Evolutionary conservation across 2,888 invertebrate species (phyloP).

Genomic region (Drosophila merina): DNA sequence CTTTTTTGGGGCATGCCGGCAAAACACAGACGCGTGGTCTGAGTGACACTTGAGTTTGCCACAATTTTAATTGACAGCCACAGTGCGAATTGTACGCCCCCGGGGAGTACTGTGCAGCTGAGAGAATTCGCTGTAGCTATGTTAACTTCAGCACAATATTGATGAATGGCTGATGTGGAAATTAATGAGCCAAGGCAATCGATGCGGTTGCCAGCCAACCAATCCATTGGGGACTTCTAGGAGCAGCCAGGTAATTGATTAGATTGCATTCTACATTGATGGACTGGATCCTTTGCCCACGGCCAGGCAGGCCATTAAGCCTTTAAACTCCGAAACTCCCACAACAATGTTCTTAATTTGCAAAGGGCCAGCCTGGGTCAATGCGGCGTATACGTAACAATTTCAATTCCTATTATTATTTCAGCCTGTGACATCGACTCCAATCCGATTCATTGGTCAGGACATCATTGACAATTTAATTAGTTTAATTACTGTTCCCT

Average conservation of each 20-base stretch:
- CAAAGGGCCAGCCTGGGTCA: conserved; percentile 6
- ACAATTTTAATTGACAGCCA: conserved; percentile 73
- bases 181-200: conserved; percentile 58
- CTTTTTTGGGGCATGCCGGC: conserved; percentile 22
- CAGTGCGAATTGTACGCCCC: conserved; percentile 40
- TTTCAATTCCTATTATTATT: conserved; percentile 20
- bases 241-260: conserved; percentile 44
- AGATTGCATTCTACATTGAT: conserved; percentile 28
- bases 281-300: background rate
- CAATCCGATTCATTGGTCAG: conserved; percentile 13
- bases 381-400: conserved; percentile 30
- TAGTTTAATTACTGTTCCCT: conserved; percentile 33
- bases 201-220: conserved; percentile 18
- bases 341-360: conserved; percentile 16
- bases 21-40: conserved; percentile 26
- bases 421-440: conserved; percentile 5
- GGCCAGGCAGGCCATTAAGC: conserved; percentile 6
- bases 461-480: conserved; percentile 38
- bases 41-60: conserved; percentile 67
- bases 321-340: conserved; percentile 27
- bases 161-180: conserved; percentile 51
- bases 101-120: conserved; percentile 13
- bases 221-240: background rate
- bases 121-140: conserved; percentile 31
- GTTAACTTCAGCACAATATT: conserved; percentile 44